A percentile compares a stretch with the other conserved stretches of the same genome.
Conservation (phyloP, 2,888 invertebrate species). For the Philhelius pedissequus region DNA sequence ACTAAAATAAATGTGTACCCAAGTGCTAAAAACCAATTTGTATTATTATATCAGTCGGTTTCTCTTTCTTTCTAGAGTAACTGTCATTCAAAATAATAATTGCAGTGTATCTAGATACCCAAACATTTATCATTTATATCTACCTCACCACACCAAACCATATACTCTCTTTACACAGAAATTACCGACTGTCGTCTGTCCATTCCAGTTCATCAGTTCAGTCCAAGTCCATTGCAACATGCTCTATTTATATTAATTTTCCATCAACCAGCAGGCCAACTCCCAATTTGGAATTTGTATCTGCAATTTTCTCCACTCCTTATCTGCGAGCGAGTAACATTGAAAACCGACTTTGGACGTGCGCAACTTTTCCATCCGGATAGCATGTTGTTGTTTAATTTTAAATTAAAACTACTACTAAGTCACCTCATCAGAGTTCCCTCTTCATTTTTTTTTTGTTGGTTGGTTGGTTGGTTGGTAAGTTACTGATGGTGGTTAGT, state of each 20-base stretch:
- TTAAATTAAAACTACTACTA: constrained; percentile 13
- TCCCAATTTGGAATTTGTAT: constrained; percentile 40
- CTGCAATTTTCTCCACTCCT: constrained; percentile 66
- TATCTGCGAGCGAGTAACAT: constrained; percentile 43
- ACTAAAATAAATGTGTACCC: too few relatives aligned
- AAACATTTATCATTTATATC: not conserved
- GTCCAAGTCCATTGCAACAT: not conserved
- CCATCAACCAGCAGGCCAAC: constrained; percentile 13
- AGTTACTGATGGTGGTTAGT: not conserved
- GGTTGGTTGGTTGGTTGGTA: constrained; percentile 15
- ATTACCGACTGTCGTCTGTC: constrained; percentile 5
- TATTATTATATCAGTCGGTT: not conserved
- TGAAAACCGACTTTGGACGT: constrained; percentile 47
- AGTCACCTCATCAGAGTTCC: not conserved
- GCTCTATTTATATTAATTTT: constrained; percentile 11
- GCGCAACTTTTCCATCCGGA: constrained; percentile 56
- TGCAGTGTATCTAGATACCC: not conserved
- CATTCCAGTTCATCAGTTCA: not conserved
- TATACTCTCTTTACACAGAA: constrained; percentile 12
- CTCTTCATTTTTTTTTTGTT: not conserved
- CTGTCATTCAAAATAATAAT: constrained; percentile 19
- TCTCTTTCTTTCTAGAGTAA: not conserved
- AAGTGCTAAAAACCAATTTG: not conserved
- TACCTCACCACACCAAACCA: not conserved
- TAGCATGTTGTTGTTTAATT: not conserved